Evolutionary conservation across 2,797 vertebrate species (phyloP), one percentile per base, ranked within the genome.

Genomic region (Mastacembelus armatus): DNA sequence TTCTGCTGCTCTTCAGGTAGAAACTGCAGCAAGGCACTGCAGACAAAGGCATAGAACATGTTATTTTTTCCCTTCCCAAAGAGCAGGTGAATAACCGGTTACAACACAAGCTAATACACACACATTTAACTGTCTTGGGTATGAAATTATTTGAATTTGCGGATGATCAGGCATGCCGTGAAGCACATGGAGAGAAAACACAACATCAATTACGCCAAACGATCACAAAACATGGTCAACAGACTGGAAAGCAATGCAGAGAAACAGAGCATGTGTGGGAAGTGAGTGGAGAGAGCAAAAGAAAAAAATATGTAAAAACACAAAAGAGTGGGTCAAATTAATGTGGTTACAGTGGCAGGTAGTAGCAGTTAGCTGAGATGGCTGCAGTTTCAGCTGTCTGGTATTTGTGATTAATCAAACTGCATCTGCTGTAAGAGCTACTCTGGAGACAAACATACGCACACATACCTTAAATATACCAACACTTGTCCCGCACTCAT

Each of bases 371-470:
- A 48, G 65, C 76, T 24, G 52, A 51, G 55, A 18, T 40, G 36
- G 69, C 55, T 63, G 68, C 68, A 50, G 56, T 40, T 64, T 54
- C 21, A 52, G 59, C 65, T 57, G 58, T 74, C 71, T 58, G 56
- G n/a, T n/a, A 14, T 32, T 29, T 52, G 63, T 79, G 72, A 85
- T 77, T 72, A 77, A 87, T 79, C 75, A 68, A 45, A 63, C 47
- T 60, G 71, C 71, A 73, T 71, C 40, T 22, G 56, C 66, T 71
- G 1, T 42, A 64, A 30, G 62, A 10, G 12, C 27, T 14, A n/a
- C 54, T 61, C 54, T 29, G n/a, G 59, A 64, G 63, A 61, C 32
- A 39, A 51, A 56, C 26, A 49, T 29, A 51, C 36, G 38, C 30
- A 48, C 22, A 55, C 63, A 24, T 10, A 48, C 49, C 42, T 56